These are phyloP conservation scores for Phalacrocorax brasilianus DNA, from an alignment of 2,113 vertebrate genomes.

Conservation along the genomic window DNA sequence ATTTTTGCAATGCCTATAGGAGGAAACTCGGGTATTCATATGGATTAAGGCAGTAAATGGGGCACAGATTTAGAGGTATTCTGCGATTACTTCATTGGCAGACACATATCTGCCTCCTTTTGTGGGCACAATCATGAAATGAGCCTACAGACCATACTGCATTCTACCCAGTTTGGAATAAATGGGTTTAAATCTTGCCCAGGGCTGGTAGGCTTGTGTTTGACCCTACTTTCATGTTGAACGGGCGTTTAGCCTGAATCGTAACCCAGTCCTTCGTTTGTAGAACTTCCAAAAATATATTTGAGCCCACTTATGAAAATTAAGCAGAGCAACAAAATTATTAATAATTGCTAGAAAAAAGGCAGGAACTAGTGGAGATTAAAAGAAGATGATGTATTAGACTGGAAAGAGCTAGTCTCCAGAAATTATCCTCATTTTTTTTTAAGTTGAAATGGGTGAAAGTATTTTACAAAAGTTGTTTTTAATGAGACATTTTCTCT, in stretches of 20 bases:
- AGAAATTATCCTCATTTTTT: constrained; percentile 69
- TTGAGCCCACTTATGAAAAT: constrained; percentile 44
- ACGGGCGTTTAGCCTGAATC: neutral
- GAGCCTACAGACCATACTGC: neutral
- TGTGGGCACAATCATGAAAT: neutral
- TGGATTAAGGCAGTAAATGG: no score
- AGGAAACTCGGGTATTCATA: neutral
- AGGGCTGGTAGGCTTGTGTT: neutral
- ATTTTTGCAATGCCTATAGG: neutral
- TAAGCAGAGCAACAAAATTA: constrained; percentile 54
- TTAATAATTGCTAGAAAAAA: constrained; percentile 57
- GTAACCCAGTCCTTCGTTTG: neutral
- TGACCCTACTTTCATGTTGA: neutral
- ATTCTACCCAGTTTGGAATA: neutral
- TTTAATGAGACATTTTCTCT: constrained; percentile 67
- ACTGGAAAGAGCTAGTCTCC: constrained; percentile 54
- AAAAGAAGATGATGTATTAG: constrained; percentile 65
- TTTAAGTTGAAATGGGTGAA: constrained; percentile 61
- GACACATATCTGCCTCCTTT: neutral
- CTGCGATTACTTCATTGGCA: neutral
- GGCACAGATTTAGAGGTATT: neutral
- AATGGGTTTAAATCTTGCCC: neutral
- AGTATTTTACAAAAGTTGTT: constrained; percentile 68
- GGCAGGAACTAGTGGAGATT: constrained; percentile 32
- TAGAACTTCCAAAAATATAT: constrained; percentile 29